Evolutionary conservation across 2,888 invertebrate species (phyloP).

Genomic region (Phorcus lineatus): DNA sequence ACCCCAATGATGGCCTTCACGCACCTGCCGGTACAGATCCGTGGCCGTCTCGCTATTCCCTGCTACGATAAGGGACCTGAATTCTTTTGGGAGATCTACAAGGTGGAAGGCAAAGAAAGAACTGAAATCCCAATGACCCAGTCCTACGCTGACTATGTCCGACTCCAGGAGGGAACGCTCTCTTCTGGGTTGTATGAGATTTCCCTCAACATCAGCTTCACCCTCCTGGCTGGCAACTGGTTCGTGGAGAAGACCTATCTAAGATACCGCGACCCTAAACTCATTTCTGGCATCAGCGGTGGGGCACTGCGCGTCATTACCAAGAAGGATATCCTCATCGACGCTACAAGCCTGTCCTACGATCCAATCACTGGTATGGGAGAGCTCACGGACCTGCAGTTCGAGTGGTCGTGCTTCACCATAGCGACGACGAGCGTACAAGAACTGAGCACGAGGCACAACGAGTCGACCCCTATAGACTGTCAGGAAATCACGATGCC

Average conservation of each 20-base stretch:
- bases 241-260: slow-evolving; percentile 17
- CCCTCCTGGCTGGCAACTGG: neutral
- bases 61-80: neutral
- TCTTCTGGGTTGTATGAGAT: neutral
- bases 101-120: neutral
- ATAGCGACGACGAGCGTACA: neutral
- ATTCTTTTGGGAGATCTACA: neutral
- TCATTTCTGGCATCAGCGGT: slow-evolving; percentile 19
- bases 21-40: neutral
- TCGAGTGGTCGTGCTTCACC: slow-evolving; percentile 15
- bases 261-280: slow-evolving; percentile 3
- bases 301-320: slow-evolving; percentile 7
- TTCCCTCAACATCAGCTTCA: slow-evolving; percentile 20
- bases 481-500: neutral
- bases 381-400: slow-evolving; percentile 2
- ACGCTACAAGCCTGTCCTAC: slow-evolving; percentile 22
- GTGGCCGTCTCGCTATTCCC: neutral
- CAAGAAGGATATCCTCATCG: slow-evolving; percentile 8
- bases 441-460: neutral
- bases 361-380: slow-evolving; percentile 27
- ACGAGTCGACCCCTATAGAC: neutral
- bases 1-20: slow-evolving; percentile 20
- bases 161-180: neutral
- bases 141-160: slow-evolving; percentile 9
- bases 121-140: neutral